Evolutionary conservation across 2,888 invertebrate genomes (phyloP), one percentile per base, ranked within the genome.

Genomic region (Pheosia gnoma): DNA sequence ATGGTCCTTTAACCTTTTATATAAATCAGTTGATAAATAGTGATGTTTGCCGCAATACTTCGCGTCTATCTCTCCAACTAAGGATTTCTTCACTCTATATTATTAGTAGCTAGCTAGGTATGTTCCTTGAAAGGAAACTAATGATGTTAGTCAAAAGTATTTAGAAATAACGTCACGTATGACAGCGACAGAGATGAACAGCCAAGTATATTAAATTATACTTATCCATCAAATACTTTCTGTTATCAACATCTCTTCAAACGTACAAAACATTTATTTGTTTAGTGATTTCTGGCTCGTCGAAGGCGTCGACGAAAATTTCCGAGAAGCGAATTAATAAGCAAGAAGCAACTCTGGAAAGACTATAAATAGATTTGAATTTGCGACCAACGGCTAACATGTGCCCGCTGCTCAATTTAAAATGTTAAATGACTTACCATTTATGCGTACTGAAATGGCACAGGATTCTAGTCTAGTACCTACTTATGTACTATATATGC

Each of bases 261-360:
- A 65, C 56, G 51, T 49, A 41, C 47, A 47, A 47, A 59, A 49
- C 49, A 38, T 37, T 58, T 58, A 53, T 62, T 51, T 51, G 58
- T 60, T 61, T 61, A 60, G 62, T 65, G 68, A 63, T 51, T 57
- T 59, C 59, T n/a, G 58, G 37, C 25, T 25, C 25, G 25, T 53
- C 58, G 41, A 63, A 59, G 71, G 70, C 60, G 69, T 65, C 66
- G 63, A 63, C 63, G 54, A 63, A 75, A 66, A 68, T 47, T 77
- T 72, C 74, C 53, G 59, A 74, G 74, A 74, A 75, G 53, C 56
- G 41, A 74, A 72, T 82, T 75, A 78, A 75, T 74, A 79, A 77
- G 60, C 79, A 65, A 65, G 66, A 62, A 62, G 66, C 66, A 60
- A 71, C 76, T 77, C 75, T 65, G 60, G 63, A 74, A 76, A 78